A percentile compares a stretch with the other conserved stretches of the same genome.
phyloP scores from a whole-genome alignment of 2,888 invertebrate genomes.

The Cataglyphis albicans region DNA sequence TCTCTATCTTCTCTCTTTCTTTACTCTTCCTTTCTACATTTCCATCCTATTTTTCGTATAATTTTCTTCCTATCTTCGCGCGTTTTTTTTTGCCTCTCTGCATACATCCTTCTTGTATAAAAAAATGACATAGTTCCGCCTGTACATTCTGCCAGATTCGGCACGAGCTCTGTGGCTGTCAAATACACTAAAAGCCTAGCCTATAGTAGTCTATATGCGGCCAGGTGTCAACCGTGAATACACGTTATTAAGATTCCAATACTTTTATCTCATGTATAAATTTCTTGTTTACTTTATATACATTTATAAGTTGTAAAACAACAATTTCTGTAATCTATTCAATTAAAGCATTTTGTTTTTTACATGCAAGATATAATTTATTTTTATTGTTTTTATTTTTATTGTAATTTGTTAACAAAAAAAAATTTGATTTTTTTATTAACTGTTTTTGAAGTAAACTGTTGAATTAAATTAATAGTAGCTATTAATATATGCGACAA shows the following conservation, averaged over 20 bases:
- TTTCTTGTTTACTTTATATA: not conserved
- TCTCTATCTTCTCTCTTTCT: conserved; percentile 33
- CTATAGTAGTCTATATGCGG: conserved; percentile 51
- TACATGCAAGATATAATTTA: not conserved
- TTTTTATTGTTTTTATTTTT: not conserved
- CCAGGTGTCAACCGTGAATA: conserved; percentile 52
- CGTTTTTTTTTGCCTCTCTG: conserved; percentile 16
- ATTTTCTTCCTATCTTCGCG: not conserved
- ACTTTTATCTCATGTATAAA: not conserved
- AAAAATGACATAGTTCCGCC: conserved; percentile 49
- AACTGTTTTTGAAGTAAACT: not conserved
- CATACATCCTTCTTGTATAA: conserved; percentile 43
- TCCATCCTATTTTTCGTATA: conserved; percentile 2
- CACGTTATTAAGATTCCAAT: conserved; percentile 21
- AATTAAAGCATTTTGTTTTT: not conserved
- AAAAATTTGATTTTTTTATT: not conserved
- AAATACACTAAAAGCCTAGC: conserved; percentile 57
- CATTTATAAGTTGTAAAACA: not conserved
- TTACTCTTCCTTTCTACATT: conserved; percentile 35
- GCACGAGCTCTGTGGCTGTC: conserved; percentile 58
- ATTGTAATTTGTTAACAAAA: not conserved
- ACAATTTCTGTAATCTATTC: not conserved
- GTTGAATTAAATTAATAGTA: not conserved
- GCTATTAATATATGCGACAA: not conserved
- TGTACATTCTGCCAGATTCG: conserved; percentile 56